These are phyloP conservation scores for Strigamia transsilvanica DNA, from an alignment of 2,888 invertebrate species.

Conservation along the genomic window DNA sequence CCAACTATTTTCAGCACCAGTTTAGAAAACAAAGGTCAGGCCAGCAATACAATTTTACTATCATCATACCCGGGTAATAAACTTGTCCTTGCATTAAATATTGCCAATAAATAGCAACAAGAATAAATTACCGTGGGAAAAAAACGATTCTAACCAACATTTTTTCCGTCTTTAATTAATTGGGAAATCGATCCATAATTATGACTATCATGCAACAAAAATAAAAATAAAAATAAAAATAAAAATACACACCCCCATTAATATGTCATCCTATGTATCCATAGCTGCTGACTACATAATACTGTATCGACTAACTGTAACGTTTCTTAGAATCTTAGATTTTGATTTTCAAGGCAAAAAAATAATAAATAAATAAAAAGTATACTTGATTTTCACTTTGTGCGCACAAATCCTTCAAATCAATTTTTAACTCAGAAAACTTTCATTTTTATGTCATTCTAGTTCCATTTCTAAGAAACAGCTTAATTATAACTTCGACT, in stretches of 20 bases:
- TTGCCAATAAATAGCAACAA: constrained; percentile 18
- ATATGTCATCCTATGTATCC: background rate
- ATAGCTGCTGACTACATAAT: background rate
- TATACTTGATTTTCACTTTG: too few relatives aligned
- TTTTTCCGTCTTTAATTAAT: background rate
- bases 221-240: background rate
- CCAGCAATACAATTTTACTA: constrained; percentile 10
- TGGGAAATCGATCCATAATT: background rate
- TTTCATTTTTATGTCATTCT: background rate
- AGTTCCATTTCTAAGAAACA: background rate
- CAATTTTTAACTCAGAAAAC: too few relatives aligned
- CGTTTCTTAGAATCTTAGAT: background rate
- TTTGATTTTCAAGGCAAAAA: background rate
- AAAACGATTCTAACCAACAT: background rate
- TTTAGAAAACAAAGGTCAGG: constrained; percentile 3
- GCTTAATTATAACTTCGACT: background rate
- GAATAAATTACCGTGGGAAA: constrained; percentile 47
- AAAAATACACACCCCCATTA: background rate
- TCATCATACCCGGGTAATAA: constrained; percentile 13
- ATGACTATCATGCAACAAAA: background rate
- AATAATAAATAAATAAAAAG: too few relatives aligned
- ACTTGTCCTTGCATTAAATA: constrained; percentile 39
- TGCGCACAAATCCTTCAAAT: background rate
- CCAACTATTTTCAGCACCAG: background rate
- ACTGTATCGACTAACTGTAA: background rate